Conservation (phyloP, 2,113 vertebrate species). For the Myrmophylax atrothorax region DNA sequence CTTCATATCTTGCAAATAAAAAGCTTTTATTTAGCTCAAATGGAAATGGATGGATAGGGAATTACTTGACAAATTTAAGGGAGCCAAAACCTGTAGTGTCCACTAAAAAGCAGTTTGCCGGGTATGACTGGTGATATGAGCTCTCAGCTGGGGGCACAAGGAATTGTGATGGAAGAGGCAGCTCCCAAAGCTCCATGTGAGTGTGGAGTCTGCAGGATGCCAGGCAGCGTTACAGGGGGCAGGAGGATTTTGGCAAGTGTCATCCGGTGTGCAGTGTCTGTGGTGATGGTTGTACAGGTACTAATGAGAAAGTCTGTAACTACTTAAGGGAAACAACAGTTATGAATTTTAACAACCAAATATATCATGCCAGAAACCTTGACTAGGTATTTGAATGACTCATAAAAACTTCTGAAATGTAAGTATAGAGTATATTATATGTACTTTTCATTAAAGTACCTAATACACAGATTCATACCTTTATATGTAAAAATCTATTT, state of each 20-base stretch:
- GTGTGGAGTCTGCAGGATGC: neutral
- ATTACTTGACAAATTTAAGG: neutral
- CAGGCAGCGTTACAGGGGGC: fast-evolving
- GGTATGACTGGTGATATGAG: neutral
- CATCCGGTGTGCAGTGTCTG: neutral
- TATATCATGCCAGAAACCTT: neutral
- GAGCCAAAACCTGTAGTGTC: neutral
- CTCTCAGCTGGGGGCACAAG: neutral
- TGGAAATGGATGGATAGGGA: neutral
- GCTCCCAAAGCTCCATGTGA: neutral
- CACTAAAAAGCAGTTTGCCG: neutral
- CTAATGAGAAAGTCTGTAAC: neutral
- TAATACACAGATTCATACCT: neutral
- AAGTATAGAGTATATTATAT: neutral
- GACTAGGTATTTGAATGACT: neutral
- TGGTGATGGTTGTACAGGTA: neutral
- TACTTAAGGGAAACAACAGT: neutral
- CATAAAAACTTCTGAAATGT: neutral
- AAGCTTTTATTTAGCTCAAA: neutral
- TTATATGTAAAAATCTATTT: neutral
- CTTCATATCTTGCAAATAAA: neutral
- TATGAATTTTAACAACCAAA: neutral
- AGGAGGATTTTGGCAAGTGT: neutral
- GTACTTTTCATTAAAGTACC: neutral
- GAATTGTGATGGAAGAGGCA: neutral